These are phyloP conservation scores for Xiphorhynchus erythropygius DNA, from an alignment of 2,797 vertebrate genomes.

Conservation along the genomic window DNA sequence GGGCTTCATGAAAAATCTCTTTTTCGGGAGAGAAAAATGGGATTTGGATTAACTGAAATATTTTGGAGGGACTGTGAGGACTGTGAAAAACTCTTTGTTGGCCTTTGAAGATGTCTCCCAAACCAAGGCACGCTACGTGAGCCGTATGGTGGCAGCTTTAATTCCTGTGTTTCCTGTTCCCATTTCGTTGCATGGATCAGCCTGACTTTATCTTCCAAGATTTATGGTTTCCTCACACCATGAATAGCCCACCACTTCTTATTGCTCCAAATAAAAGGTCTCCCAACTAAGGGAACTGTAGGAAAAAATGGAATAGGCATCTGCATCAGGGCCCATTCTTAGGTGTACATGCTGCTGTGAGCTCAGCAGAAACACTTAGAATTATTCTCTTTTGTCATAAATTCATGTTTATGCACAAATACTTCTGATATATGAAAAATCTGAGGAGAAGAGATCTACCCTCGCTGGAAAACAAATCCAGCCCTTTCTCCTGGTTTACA, in stretches of 20 bases:
- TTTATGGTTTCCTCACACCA: background rate
- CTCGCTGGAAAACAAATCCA: background rate
- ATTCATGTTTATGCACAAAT: background rate
- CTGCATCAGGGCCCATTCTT: background rate
- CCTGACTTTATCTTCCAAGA: slow-evolving; percentile 5
- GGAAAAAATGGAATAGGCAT: background rate
- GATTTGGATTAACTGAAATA: background rate
- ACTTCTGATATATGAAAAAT: background rate
- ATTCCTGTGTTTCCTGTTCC: background rate
- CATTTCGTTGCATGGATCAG: background rate
- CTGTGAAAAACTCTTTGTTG: background rate
- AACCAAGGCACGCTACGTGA: rapidly evolving
- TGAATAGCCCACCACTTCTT: background rate
- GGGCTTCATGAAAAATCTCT: background rate
- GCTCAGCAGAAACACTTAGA: background rate
- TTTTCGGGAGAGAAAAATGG: background rate
- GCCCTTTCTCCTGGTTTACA: background rate
- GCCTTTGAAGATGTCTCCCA: background rate
- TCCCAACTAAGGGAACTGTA: background rate
- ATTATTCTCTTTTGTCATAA: background rate
- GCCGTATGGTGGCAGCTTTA: background rate
- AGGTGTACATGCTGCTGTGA: rapidly evolving
- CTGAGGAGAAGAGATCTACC: background rate
- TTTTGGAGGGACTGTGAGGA: background rate
- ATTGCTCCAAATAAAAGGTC: background rate